Conservation (phyloP, 2,113 vertebrate genomes). For the Festucalex cinctus region DNA sequence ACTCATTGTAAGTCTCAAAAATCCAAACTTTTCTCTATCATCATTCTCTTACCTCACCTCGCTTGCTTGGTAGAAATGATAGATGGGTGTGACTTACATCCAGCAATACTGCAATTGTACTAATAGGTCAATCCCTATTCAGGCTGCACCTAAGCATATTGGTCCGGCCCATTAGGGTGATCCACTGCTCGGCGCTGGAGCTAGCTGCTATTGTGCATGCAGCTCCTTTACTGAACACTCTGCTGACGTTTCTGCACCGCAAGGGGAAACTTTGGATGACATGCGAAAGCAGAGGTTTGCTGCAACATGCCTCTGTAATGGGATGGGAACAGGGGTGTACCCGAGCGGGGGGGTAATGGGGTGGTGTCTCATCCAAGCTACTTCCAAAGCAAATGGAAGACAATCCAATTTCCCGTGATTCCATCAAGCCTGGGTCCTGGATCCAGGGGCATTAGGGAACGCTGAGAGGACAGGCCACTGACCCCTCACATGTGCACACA, state of each 20-base stretch:
- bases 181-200: slow-evolving; percentile 40
- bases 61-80: slow-evolving; percentile 52
- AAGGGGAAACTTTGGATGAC: slow-evolving; percentile 85
- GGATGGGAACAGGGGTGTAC: slow-evolving; percentile 81
- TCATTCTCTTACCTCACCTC: slow-evolving; percentile 50
- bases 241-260: slow-evolving; percentile 77
- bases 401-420: slow-evolving; percentile 99
- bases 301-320: slow-evolving; percentile 85
- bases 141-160: slow-evolving; percentile 62
- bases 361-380: slow-evolving; percentile 71
- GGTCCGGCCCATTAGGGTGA: slow-evolving; percentile 62
- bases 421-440: slow-evolving; percentile 83
- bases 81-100: slow-evolving; percentile 51
- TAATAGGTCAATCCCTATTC: slow-evolving; percentile 52
- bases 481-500: slow-evolving; percentile 57
- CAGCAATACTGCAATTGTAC: slow-evolving; percentile 59
- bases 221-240: slow-evolving; percentile 61
- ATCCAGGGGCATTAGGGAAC: slow-evolving; percentile 86
- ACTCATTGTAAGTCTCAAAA: neutral
- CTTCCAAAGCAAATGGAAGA: slow-evolving; percentile 93
- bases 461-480: slow-evolving; percentile 78
- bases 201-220: slow-evolving; percentile 51
- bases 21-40: slow-evolving; percentile 26
- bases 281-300: slow-evolving; percentile 83
- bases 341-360: slow-evolving; percentile 15